phyloP scores from a whole-genome alignment of 2,888 invertebrate species.

The Lasioglossum morio region DNA sequence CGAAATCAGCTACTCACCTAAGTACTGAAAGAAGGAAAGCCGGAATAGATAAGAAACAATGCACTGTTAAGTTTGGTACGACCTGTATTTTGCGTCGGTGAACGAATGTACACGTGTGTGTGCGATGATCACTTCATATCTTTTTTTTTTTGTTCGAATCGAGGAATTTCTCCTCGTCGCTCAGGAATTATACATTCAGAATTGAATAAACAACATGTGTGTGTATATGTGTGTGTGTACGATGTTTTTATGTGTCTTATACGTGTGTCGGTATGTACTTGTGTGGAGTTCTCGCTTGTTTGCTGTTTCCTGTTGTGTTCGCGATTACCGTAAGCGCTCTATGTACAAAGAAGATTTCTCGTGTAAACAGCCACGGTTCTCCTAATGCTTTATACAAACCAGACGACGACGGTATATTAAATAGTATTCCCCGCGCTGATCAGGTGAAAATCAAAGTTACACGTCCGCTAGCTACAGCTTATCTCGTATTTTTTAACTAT shows the following conservation, averaged over 20 bases:
- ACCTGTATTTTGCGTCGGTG: conserved; percentile 79
- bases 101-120: conserved; percentile 81
- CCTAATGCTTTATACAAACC: conserved; percentile 76
- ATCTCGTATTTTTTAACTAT: conserved; percentile 59
- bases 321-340: conserved; percentile 69
- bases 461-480: conserved; percentile 61
- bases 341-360: conserved; percentile 69
- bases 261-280: conserved; percentile 5
- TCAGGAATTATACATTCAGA: conserved; percentile 67
- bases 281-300: neutral
- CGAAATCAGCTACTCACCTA: neutral
- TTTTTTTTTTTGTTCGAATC: conserved; percentile 1
- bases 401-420: conserved; percentile 64
- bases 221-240: neutral
- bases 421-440: conserved; percentile 45
- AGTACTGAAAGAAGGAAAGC: neutral
- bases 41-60: conserved; percentile 35
- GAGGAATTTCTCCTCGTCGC: conserved; percentile 65
- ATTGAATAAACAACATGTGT: conserved; percentile 68
- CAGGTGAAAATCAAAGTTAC: conserved; percentile 54
- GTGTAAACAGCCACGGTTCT: conserved; percentile 76
- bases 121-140: conserved; percentile 65
- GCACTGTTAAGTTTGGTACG: conserved; percentile 69
- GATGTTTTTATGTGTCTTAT: neutral
- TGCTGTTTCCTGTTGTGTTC: conserved; percentile 2